phyloP scores from a whole-genome alignment of 1,140 invertebrate species.

The Drosophila malerkotliana region DNA sequence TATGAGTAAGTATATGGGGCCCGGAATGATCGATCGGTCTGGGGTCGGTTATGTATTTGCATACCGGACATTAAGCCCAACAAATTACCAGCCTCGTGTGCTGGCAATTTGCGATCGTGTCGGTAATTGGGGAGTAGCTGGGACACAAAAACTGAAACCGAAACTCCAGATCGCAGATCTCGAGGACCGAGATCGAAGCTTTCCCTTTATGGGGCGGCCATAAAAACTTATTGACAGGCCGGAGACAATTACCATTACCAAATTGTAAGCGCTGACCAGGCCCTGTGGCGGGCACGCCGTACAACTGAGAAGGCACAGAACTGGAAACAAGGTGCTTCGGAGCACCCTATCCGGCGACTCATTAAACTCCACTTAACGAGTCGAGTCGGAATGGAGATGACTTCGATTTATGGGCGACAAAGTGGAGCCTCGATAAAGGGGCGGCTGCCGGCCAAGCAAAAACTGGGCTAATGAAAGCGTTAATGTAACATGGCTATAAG shows the following conservation, averaged over 20 bases:
- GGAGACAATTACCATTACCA: conserved; percentile 73
- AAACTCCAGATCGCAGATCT: conserved; percentile 17
- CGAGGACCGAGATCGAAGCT: conserved; percentile 23
- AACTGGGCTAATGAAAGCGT: conserved; percentile 79
- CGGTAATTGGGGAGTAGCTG: conserved; percentile 56
- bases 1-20: conserved; percentile 14
- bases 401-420: conserved; percentile 71
- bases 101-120: conserved; percentile 66
- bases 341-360: conserved; percentile 38
- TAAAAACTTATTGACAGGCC: conserved; percentile 78
- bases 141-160: conserved; percentile 20
- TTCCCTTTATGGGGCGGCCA: conserved; percentile 51
- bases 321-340: conserved; percentile 10
- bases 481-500: conserved; percentile 50
- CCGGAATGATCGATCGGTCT: conserved; percentile 27
- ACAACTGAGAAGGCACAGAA: conserved; percentile 3
- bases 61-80: conserved; percentile 54
- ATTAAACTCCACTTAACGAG: conserved; percentile 75
- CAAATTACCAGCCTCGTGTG: conserved; percentile 50
- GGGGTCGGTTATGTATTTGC: conserved; percentile 46
- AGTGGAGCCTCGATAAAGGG: conserved; percentile 59
- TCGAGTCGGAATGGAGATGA: conserved; percentile 20
- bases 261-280: conserved; percentile 64
- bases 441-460: conserved; percentile 43
- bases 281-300: conserved; percentile 63